phyloP scores from a whole-genome alignment of 2,888 invertebrate species.

The Caenorhabditis auriculariae region DNA sequence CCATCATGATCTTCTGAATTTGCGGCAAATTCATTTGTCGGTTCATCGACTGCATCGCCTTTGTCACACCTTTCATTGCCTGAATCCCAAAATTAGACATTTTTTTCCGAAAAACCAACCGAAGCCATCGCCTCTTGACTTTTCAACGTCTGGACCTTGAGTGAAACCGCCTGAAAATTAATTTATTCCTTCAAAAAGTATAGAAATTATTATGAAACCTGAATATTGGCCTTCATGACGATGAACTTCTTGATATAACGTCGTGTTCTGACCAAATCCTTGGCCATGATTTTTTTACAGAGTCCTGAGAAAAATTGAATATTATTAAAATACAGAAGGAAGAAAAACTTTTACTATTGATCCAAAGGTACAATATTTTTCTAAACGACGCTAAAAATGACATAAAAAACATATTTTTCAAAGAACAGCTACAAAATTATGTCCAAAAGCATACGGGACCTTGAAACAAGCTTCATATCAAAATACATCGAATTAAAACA shows the following conservation, averaged over 20 bases:
- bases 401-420: too few relatives aligned
- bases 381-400: too few relatives aligned
- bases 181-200: background rate
- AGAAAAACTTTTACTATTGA: too few relatives aligned
- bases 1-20: constrained; percentile 83
- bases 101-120: constrained; percentile 14
- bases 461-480: background rate
- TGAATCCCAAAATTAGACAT: constrained; percentile 10
- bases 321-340: background rate
- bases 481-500: background rate
- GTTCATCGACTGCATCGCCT: constrained; percentile 98
- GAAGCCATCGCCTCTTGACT: constrained; percentile 99
- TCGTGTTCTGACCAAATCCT: constrained; percentile 92
- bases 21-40: constrained; percentile 88
- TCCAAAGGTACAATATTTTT: too few relatives aligned
- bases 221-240: constrained; percentile 98
- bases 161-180: constrained; percentile 75
- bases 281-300: constrained; percentile 99
- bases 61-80: constrained; percentile 98
- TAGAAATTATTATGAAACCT: constrained; percentile 66
- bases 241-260: constrained; percentile 95
- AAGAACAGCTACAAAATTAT: too few relatives aligned
- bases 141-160: constrained; percentile 94
- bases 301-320: constrained; percentile 73
- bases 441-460: too few relatives aligned